These are phyloP conservation scores for Popillia japonica DNA, from an alignment of 1,140 invertebrate genomes.

Conservation along the genomic window DNA sequence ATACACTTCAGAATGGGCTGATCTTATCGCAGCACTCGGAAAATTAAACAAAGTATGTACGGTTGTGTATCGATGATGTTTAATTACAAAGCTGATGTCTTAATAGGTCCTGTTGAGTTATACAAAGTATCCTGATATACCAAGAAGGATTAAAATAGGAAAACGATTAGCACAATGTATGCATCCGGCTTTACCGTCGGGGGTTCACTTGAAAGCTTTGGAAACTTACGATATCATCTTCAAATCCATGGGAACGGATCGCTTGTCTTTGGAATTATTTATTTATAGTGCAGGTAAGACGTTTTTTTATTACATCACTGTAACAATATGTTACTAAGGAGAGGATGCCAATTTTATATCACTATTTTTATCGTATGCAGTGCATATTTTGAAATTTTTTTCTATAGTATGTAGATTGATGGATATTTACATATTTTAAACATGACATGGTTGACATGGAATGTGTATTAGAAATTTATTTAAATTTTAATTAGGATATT, in stretches of 20 bases:
- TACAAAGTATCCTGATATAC: conserved; percentile 89
- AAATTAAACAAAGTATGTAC: conserved; percentile 88
- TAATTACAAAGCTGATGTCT: conserved; percentile 22
- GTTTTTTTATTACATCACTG: conserved; percentile 17
- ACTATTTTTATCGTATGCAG: conserved; percentile 22
- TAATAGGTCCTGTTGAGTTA: conserved; percentile 77
- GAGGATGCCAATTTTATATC: conserved; percentile 21
- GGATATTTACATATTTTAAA: too few species aligned
- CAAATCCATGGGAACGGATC: conserved; percentile 85
- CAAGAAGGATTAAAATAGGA: conserved; percentile 88
- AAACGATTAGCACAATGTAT: conserved; percentile 95
- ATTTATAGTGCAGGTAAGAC: conserved; percentile 80
- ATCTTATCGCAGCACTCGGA: conserved; percentile 89
- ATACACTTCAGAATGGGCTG: conserved; percentile 95
- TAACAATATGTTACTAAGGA: background rate
- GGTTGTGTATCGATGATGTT: background rate
- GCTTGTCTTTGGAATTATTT: conserved; percentile 85
- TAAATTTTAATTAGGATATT: too few species aligned
- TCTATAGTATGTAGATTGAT: background rate
- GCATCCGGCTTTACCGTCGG: conserved; percentile 90
- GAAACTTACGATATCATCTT: conserved; percentile 96
- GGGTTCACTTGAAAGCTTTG: conserved; percentile 91
- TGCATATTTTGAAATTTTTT: background rate
- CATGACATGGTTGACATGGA: too few species aligned
- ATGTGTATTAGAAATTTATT: too few species aligned